phyloP scores from a whole-genome alignment of 2,797 vertebrate species.

The Sarcophilus harrisii region DNA sequence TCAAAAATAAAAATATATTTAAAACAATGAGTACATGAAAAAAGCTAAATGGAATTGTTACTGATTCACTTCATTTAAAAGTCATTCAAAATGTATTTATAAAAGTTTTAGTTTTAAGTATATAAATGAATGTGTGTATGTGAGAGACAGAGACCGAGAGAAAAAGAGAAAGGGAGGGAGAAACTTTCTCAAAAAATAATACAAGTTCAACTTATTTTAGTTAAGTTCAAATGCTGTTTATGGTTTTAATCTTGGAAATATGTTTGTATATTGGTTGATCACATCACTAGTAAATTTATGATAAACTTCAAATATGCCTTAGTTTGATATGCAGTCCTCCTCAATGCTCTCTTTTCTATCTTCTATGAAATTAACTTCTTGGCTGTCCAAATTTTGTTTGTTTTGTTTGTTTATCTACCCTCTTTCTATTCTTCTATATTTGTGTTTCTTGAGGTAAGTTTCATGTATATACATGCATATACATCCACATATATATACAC shows the following conservation, averaged over 20 bases:
- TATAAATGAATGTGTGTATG: neutral
- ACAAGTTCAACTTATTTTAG: neutral
- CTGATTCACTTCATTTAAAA: neutral
- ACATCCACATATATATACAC: no score
- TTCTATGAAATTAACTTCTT: neutral
- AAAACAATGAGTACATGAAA: constrained; percentile 58
- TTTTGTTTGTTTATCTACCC: neutral
- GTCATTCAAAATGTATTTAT: neutral
- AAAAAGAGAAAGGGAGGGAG: no score
- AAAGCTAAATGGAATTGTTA: neutral
- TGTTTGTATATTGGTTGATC: neutral
- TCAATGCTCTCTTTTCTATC: neutral
- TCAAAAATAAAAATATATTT: constrained; percentile 75
- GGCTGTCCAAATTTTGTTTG: neutral
- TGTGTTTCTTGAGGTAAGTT: neutral
- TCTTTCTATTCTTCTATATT: neutral
- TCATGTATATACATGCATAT: no score
- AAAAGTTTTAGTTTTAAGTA: neutral
- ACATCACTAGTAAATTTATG: neutral
- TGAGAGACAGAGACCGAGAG: neutral
- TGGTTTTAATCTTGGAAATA: neutral
- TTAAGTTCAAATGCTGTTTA: neutral
- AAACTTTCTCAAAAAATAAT: neutral
- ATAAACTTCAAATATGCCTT: neutral
- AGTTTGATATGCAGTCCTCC: neutral